These are phyloP conservation scores for Chamaedrilus cognettii DNA, from an alignment of 2,888 invertebrate genomes.

Conservation along the genomic window DNA sequence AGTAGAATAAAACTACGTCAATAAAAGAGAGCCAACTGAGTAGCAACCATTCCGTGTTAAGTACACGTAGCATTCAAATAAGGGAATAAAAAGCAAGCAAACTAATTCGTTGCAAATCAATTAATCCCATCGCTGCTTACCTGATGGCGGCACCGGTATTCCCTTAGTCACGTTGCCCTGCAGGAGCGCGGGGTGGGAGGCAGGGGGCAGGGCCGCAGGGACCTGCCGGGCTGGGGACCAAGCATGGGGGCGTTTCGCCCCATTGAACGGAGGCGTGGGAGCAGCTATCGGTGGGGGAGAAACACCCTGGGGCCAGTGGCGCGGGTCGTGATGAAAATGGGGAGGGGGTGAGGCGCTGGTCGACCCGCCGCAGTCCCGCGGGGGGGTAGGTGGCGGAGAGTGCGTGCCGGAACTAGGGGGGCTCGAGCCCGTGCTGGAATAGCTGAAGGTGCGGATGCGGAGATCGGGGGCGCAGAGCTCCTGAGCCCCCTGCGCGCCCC, in stretches of 20 bases:
- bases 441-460: slow-evolving; percentile 54
- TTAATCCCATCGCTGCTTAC: no score
- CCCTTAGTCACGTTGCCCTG: slow-evolving; percentile 67
- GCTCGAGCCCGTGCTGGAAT: slow-evolving; percentile 50
- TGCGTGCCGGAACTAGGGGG: slow-evolving; percentile 57
- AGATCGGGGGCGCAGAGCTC: not conserved
- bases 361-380: not conserved
- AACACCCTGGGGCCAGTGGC: no score
- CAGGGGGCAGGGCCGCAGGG: not conserved
- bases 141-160: no score
- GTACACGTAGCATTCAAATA: no score
- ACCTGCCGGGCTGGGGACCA: not conserved
- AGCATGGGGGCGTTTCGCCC: not conserved
- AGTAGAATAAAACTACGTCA: no score
- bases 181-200: not conserved
- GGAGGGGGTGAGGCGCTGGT: not conserved
- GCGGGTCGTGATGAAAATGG: not conserved
- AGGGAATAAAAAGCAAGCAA: no score
- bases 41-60: no score
- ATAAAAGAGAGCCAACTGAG: no score
- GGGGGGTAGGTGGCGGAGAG: slow-evolving; percentile 8
- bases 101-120: no score
- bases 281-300: no score
- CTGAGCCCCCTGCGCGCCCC: no score
- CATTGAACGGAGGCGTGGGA: no score